A percentile compares a stretch with the other conserved stretches of the same genome.
Conservation (phyloP, 2,113 vertebrate species). For the Bufo gargarizans region DNA sequence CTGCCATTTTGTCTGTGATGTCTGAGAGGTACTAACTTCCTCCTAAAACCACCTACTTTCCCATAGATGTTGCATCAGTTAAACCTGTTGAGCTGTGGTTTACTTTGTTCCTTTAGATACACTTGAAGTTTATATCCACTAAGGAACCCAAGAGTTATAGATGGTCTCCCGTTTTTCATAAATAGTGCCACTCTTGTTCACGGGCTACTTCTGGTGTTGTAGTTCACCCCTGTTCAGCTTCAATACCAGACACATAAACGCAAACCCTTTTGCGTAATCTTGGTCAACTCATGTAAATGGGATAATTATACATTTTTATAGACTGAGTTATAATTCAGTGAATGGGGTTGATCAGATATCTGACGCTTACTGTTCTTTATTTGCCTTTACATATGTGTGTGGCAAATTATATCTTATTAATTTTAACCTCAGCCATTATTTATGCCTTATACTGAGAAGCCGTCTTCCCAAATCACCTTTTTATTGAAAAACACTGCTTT, state of each 20-base stretch:
- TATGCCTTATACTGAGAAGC: slow-evolving; percentile 22
- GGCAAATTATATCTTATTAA: not conserved
- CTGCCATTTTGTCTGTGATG: not conserved
- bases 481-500: not conserved
- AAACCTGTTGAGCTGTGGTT: not conserved
- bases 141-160: too few species aligned
- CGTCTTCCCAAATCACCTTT: not conserved
- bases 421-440: not conserved
- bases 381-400: not conserved
- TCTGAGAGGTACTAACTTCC: not conserved
- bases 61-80: not conserved
- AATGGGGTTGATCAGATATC: not conserved
- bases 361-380: not conserved
- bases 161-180: not conserved
- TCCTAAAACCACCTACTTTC: not conserved
- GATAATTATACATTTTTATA: not conserved
- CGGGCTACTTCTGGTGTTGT: not conserved
- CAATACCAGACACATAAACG: not conserved
- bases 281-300: not conserved
- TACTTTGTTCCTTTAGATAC: not conserved
- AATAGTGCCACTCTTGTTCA: not conserved
- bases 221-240: not conserved
- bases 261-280: not conserved
- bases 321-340: not conserved
- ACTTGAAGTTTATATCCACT: not conserved